Conservation (phyloP, 2,888 invertebrate species). For the Branchinecta sandiegonensis region DNA sequence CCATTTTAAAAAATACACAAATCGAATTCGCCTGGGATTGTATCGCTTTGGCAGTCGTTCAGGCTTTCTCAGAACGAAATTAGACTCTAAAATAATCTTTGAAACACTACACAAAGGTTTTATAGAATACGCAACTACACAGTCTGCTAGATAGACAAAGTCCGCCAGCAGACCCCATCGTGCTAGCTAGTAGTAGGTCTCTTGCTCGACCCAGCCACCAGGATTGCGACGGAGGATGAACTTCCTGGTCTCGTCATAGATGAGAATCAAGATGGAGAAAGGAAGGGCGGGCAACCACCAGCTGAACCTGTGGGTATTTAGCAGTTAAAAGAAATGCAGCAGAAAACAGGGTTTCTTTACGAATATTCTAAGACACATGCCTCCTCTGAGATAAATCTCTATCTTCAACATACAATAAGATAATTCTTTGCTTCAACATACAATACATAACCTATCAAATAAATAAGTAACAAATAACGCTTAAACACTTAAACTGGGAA, state of each 20-base stretch:
- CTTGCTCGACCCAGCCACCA: constrained; percentile 96
- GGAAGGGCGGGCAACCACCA: constrained; percentile 99
- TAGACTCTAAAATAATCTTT: no score
- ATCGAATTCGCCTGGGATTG: background rate
- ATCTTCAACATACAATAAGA: constrained; percentile 23
- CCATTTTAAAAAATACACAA: background rate
- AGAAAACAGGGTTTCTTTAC: constrained; percentile 31
- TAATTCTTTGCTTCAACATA: background rate
- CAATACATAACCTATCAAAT: background rate
- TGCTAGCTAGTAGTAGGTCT: constrained; percentile 33
- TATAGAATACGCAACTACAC: constrained; percentile 4
- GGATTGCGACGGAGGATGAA: constrained; percentile 94
- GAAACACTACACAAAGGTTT: background rate
- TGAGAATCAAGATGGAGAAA: constrained; percentile 94
- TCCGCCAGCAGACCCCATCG: constrained; percentile 15
- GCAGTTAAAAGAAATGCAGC: constrained; percentile 17
- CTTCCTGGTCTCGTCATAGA: constrained; percentile 95
- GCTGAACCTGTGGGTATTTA: constrained; percentile 54
- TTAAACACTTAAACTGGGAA: constrained; percentile 29
- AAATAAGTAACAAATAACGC: constrained; percentile 18
- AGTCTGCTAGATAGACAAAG: constrained; percentile 5
- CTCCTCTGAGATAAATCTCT: constrained; percentile 32
- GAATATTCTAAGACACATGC: constrained; percentile 35
- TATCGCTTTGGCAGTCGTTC: background rate
- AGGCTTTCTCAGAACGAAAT: background rate